Evolutionary conservation across 2,888 invertebrate genomes (phyloP), one percentile per base, ranked within the genome.

Genomic region (Parelbella ahira): DNA sequence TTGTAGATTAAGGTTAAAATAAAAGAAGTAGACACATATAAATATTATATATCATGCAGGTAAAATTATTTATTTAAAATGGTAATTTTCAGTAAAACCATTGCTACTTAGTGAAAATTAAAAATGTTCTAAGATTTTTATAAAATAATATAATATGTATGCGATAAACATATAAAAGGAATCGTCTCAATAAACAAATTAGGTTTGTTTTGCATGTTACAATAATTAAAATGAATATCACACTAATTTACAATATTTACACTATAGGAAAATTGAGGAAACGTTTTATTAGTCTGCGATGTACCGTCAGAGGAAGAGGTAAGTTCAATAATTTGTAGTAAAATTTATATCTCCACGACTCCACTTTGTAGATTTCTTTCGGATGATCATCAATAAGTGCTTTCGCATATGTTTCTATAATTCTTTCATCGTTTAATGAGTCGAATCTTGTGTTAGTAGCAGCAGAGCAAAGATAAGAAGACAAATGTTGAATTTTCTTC

Each of bases 281-380:
- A 58, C 77, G 88, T 37, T 88, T 77, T 5, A 92, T 82, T 24
- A 94, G 60, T 84, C 88, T 90, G 58, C 91, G 90, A 18, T 91
- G 81, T 4, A 91, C 28, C 0, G 56, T 59, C 25, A 87, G 83
- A 0, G 94, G 93, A 19, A 84, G 53, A 4, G 90, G 87, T 8
- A 91, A 69, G 54, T 80, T 88, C 53, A 94, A 91, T 10, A 94
- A 65, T 36, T 76, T 78, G 54, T 93, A 92, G 68, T 93, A 94
- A 38, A 93, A 62, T 56, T 65, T 76, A 59, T 88, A 94, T 63
- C 92, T 84, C 84, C 90, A 90, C 0, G 92, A 90, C 58, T 94
- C 93, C 50, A 90, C 90, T 77, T 91, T 91, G 59, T 95, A 95
- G 3, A 90, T 48, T 1, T 88, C 56, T 36, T 83, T 79, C 0